Base-by-base conservation (phyloP, 1,140 invertebrate species). In the Bilobella aurantiaca region DNA sequence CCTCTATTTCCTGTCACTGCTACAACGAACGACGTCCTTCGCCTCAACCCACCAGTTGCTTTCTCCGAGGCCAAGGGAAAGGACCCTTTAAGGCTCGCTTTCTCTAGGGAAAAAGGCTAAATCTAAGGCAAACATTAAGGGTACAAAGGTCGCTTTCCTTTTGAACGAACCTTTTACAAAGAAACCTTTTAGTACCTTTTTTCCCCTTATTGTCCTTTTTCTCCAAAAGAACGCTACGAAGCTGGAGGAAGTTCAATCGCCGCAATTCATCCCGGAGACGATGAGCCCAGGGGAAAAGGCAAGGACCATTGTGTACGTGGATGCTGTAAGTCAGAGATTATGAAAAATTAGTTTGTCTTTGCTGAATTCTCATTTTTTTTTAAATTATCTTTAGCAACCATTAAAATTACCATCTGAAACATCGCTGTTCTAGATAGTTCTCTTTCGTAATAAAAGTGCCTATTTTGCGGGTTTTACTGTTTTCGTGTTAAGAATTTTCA, bases 201-300 rank as follows among this genome's bases (percentile, higher is more conserved):
- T 23, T 53, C 23, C 5, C 49, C 23, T n/a, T n/a, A 23, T 23
- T 53, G 49, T 53, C 49, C 14, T 23, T 53, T 53, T 53, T 5
- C 5, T 5, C 25, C 49, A 16, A 5, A 53, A 5, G 14, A 16
- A 16, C 23, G 5, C 5, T 18, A 53, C 49, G 5, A 53, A 23
- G 5, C 49, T 53, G 49, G 23, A 53, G 49, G 23, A 53, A 53
- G 5, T 53, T 18, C 49, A 53, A 5, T 5, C 23, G 5, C 12
- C 49, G 21, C 23, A 5, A 16, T 18, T 53, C 49, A 53, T 53
- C 23, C 8, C 34, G 18, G 34, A 42, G 53, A 59, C 31, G 12
- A 59, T 59, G 58, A 59, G 5, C 28, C 8, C 31, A 30, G 58
- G 8, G 3, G 58, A 59, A 25, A 59, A 59, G 25, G 58, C 58